Conservation (phyloP, 2,113 vertebrate genomes). For the Procavia capensis region DNA sequence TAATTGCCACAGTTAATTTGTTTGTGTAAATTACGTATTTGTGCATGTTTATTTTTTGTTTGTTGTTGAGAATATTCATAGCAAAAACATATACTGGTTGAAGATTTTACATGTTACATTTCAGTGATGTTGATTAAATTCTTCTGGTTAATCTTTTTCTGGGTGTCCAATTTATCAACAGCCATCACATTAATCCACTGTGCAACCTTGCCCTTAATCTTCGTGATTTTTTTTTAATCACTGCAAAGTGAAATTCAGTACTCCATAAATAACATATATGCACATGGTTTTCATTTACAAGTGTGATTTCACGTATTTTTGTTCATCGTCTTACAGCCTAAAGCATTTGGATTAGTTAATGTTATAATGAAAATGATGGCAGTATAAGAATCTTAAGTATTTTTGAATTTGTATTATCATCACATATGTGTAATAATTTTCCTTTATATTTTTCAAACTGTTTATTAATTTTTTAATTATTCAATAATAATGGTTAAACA, state of each 20-base stretch:
- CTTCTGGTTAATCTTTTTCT: neutral
- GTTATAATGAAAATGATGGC: neutral
- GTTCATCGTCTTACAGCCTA: neutral
- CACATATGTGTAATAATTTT: neutral
- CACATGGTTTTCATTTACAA: neutral
- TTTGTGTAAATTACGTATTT: neutral
- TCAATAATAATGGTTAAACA: constrained; percentile 1
- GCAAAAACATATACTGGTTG: neutral
- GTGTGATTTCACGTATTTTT: neutral
- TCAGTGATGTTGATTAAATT: neutral
- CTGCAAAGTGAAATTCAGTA: neutral
- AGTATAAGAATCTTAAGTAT: neutral
- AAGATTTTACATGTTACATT: neutral
- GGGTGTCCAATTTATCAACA: too few species aligned
- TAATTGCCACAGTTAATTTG: neutral
- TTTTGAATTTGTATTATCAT: constrained; percentile 27
- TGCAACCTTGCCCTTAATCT: neutral
- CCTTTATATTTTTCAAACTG: constrained; percentile 23
- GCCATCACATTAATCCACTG: neutral
- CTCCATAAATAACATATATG: neutral
- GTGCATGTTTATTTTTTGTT: neutral
- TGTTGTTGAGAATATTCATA: neutral
- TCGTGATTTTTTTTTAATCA: neutral
- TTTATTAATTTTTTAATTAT: neutral
- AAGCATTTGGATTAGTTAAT: constrained; percentile 20